These are phyloP conservation scores for Polypterus senegalus DNA, from an alignment of 2,113 vertebrate genomes.

Conservation along the genomic window DNA sequence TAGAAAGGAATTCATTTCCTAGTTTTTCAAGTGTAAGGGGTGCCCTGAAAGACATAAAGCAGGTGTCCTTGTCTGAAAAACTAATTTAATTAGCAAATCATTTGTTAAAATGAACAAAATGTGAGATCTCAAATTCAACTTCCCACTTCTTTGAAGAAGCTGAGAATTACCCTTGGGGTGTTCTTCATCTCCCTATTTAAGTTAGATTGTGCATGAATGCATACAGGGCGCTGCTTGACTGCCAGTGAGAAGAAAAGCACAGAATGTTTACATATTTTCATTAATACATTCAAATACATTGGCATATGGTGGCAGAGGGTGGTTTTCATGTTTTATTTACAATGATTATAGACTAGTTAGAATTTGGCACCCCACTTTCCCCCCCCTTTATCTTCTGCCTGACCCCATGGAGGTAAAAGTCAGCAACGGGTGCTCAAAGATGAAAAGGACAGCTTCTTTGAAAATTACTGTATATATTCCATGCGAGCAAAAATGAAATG, in stretches of 20 bases:
- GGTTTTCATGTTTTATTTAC: no score
- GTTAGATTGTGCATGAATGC: constrained; percentile 16
- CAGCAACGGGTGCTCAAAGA: no score
- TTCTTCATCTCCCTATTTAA: constrained; percentile 20
- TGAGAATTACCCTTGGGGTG: constrained; percentile 2
- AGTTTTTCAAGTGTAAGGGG: constrained; percentile 16
- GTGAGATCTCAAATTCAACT: constrained; percentile 1
- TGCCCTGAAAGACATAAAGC: constrained; percentile 4
- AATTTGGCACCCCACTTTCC: no score
- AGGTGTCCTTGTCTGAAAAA: constrained; percentile 16
- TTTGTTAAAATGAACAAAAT: constrained; percentile 20
- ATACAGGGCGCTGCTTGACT: constrained; percentile 16
- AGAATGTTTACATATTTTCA: constrained; percentile 35
- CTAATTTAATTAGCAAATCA: constrained; percentile 1
- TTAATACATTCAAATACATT: no score
- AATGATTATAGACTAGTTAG: no score
- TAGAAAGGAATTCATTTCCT: constrained; percentile 13
- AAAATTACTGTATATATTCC: no score
- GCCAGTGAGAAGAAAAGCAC: constrained; percentile 12
- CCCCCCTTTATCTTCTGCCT: no score
- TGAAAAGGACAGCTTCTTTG: no score
- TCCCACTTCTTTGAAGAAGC: not conserved
- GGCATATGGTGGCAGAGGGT: no score
- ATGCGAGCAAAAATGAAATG: no score
- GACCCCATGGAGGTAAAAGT: no score